A percentile compares a stretch with the other conserved stretches of the same genome.
phyloP scores from a whole-genome alignment of 2,113 vertebrate genomes.

The Solea senegalensis region DNA sequence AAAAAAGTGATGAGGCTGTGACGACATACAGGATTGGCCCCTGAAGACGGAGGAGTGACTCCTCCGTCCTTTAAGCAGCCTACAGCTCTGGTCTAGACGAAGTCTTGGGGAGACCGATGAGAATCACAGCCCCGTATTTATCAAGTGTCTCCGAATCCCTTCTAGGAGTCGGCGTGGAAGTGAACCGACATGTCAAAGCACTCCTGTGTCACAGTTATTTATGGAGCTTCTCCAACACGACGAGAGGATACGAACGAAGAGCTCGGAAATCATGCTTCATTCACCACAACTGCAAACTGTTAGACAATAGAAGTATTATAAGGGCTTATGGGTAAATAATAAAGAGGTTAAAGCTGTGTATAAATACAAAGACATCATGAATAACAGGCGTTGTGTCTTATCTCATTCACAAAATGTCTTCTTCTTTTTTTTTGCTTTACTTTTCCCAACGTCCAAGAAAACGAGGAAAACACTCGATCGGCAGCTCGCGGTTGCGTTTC shows the following conservation, averaged over 20 bases:
- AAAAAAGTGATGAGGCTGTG: background rate
- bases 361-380: no score
- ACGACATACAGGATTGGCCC: background rate
- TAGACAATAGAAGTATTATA: background rate
- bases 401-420: background rate
- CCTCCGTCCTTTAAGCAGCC: background rate
- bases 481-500: no score
- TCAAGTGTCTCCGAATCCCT: background rate
- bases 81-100: constrained; percentile 4
- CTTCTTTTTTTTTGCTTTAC: background rate
- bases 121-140: background rate
- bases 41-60: background rate
- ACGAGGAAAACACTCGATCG: no score
- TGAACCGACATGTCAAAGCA: background rate
- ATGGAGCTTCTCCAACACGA: background rate
- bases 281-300: background rate
- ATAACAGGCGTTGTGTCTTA: no score
- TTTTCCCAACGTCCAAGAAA: no score
- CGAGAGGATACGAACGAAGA: background rate
- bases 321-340: background rate
- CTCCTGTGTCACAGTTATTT: background rate
- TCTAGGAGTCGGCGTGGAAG: background rate
- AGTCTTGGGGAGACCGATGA: background rate
- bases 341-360: background rate
- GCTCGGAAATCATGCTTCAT: background rate